Conservation (phyloP, 2,797 vertebrate genomes). For the Peromyscus melanophrys region DNA sequence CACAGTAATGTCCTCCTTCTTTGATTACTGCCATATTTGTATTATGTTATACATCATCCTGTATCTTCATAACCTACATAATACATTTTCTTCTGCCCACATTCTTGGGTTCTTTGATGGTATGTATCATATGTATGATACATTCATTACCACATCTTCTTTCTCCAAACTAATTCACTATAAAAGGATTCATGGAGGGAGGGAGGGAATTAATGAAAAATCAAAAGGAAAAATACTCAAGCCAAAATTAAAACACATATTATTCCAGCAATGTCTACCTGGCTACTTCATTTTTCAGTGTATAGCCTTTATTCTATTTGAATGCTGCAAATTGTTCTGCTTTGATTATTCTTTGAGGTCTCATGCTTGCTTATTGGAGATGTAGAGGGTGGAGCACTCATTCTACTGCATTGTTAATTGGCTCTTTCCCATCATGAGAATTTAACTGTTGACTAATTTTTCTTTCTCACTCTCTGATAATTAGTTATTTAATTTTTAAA, state of each 20-base stretch:
- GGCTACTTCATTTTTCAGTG: background rate
- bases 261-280: background rate
- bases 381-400: background rate
- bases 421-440: background rate
- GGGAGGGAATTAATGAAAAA: background rate
- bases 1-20: background rate
- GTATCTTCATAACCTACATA: background rate
- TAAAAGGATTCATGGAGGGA: background rate
- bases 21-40: background rate
- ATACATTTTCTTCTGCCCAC: background rate
- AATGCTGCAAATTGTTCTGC: background rate
- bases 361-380: background rate
- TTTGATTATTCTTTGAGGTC: background rate
- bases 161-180: background rate
- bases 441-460: slow-evolving; percentile 15
- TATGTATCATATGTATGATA: background rate
- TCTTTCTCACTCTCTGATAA: slow-evolving; percentile 9
- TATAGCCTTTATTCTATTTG: background rate
- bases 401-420: background rate
- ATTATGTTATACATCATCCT: background rate
- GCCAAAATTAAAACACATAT: background rate
- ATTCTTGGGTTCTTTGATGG: background rate
- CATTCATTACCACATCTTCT: background rate
- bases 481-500: slow-evolving; percentile 53
- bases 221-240: background rate